Evolutionary conservation across 2,113 vertebrate species (phyloP), one percentile per base, ranked within the genome.

Genomic region (Panthera leo): DNA sequence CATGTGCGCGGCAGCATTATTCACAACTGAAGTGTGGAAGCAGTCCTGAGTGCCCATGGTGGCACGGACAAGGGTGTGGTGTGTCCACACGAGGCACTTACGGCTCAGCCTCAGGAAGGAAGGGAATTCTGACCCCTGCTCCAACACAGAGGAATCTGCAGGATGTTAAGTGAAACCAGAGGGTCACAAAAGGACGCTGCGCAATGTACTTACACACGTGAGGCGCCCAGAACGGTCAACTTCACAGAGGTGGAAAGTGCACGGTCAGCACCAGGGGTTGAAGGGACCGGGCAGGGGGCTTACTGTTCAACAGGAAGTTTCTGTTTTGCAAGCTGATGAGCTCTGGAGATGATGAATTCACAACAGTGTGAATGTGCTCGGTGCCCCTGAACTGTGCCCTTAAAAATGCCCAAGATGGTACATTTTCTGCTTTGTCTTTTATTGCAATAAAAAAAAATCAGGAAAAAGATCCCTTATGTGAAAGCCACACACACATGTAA

Each of bases 141-240:
- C 7, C 16, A 27, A 19, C 4, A 11, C 4, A 23, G 13, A 29
- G 65, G 16, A 13, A 39, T 7, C 48, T 3, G 29, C 13, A 31
- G 71, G 42, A 25, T 23, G 10, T 21, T 21, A 19, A 15, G 25
- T 48, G 31, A 27, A 80, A 34, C 21, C 29, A 45, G 31, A 27
- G 29, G 34, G 63, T n/a, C n/a, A 11, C 39, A 14, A 45, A 75
- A 55, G 61, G 45, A 34, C 75, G 16, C 5, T 1, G 8, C 3
- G 0, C 3, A 36, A 29, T 9, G 27, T 11, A 5, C 58, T 9
- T 6, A 36, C 0, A 29, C 0, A 13, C 29, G 51, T 1, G 42
- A 9, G 6, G 31, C 9, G 1, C 19, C 70, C 7, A 1, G 0
- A 5, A 19, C 0, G 34, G 63, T 70, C 27, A 13, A 13, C 42